A percentile compares a stretch with the other conserved stretches of the same genome.
These are phyloP conservation scores for Mamestra configurata DNA, from an alignment of 1,140 invertebrate species.

Conservation along the genomic window DNA sequence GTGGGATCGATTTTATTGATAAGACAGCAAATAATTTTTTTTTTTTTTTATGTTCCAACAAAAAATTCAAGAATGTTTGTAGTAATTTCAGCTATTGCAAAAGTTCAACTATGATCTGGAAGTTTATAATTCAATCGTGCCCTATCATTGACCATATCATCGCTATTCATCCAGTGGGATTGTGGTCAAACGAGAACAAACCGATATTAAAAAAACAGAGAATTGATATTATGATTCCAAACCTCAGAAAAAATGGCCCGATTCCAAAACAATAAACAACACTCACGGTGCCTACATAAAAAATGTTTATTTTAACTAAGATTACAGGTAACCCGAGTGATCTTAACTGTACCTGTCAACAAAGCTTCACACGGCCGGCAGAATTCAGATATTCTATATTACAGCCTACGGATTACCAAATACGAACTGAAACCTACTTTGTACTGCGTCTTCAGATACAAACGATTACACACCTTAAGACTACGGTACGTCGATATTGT, in stretches of 20 bases:
- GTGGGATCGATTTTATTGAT: too few relatives aligned
- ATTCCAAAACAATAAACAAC: neutral
- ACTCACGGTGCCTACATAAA: neutral
- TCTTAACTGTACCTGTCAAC: slow-evolving; percentile 26
- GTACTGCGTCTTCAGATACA: neutral
- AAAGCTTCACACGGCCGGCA: slow-evolving; percentile 33
- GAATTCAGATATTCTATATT: slow-evolving; percentile 28
- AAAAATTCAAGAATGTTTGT: too few relatives aligned
- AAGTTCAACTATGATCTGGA: too few relatives aligned
- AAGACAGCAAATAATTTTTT: too few relatives aligned
- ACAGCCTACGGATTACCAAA: slow-evolving; percentile 10
- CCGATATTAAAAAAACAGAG: too few relatives aligned
- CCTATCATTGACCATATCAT: too few relatives aligned
- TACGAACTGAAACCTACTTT: slow-evolving; percentile 11
- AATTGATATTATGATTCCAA: too few relatives aligned
- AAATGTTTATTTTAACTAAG: neutral
- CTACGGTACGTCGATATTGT: neutral
- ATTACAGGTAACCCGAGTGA: neutral
- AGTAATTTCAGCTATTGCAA: too few relatives aligned
- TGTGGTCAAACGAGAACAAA: too few relatives aligned
- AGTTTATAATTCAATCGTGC: too few relatives aligned
- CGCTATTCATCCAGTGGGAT: too few relatives aligned
- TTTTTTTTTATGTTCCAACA: too few relatives aligned
- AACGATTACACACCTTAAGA: neutral
- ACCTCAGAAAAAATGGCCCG: neutral